Evolutionary conservation across 2,113 vertebrate genomes (phyloP), one percentile per base, ranked within the genome.

Genomic region (Thalassoma bifasciatum): DNA sequence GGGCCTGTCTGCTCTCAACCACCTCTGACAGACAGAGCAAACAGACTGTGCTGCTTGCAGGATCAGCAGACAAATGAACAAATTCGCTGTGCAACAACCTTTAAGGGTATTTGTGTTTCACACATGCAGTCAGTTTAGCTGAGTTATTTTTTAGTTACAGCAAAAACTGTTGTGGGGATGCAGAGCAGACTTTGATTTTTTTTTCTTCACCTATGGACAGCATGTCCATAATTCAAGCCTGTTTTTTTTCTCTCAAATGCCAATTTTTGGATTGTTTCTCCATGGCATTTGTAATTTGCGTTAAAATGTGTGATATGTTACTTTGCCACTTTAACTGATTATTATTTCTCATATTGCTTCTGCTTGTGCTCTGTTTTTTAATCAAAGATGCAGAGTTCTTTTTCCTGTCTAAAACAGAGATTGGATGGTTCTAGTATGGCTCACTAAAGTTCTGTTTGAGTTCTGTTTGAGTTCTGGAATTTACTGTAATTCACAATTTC

Each of bases 401-500:
- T 4, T 7, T 22, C 7, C 2, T 11, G 1, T 2, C 2, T 51
- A 62, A 30, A 22, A 42, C 23, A 22, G 17, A 37, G 23, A 61
- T 10, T n/a, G 7, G 17, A 49, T 21, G 9, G 8, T 21, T 49
- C 3, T 49, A 51, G 2, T 34, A 34, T 2, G 54, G 19, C 5
- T 34, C 56, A 69, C 61, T 38, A 44, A n/a, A n/a, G 8, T 24
- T 5, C n/a, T 5, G 5, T 47, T 47, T 44, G 13, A 21, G 49
- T 30, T 36, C 11, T 9, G 30, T 0, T 5, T n/a, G n/a, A 30
- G 30, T 6, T 30, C 11, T 26, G 23, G 63, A 23, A 59, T 34
- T 0, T 61, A 30, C 5, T 89, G 91, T 70, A 53, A 56, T 89
- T 74, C 80, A 3, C 24, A 3, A 0, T 78, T 78, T 77, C 23